These are phyloP conservation scores for Poecilia wingei DNA, from an alignment of 2,797 vertebrate genomes.

Conservation along the genomic window DNA sequence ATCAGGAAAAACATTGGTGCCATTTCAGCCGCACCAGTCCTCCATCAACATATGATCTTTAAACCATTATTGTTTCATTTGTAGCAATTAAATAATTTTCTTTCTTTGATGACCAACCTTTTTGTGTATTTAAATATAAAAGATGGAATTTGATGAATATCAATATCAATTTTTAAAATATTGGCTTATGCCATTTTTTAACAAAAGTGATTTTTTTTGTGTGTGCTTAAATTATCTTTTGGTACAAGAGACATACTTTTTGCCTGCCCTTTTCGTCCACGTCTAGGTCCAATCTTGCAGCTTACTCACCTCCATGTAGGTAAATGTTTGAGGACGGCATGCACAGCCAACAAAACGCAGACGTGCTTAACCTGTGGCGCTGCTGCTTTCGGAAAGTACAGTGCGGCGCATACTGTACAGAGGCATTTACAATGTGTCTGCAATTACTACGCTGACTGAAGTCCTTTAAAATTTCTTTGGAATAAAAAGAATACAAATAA, in stretches of 20 bases:
- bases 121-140: background rate
- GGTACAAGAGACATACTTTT: no score
- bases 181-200: no score
- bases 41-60: background rate
- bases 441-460: slow-evolving; percentile 37
- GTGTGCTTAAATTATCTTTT: no score
- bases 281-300: background rate
- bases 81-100: background rate
- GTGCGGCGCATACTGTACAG: background rate
- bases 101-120: background rate
- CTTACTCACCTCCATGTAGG: background rate
- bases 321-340: background rate
- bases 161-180: no score
- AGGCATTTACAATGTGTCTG: slow-evolving; percentile 36
- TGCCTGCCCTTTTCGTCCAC: background rate
- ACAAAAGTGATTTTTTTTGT: no score
- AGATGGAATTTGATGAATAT: background rate
- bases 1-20: no score
- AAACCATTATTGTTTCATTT: background rate
- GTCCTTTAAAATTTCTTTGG: slow-evolving; percentile 17
- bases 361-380: background rate
- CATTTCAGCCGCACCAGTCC: background rate
- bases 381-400: background rate
- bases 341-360: background rate
- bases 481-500: slow-evolving; percentile 29